Conservation (phyloP, 2,113 vertebrate species). For the Corythornis madagascariensis region DNA sequence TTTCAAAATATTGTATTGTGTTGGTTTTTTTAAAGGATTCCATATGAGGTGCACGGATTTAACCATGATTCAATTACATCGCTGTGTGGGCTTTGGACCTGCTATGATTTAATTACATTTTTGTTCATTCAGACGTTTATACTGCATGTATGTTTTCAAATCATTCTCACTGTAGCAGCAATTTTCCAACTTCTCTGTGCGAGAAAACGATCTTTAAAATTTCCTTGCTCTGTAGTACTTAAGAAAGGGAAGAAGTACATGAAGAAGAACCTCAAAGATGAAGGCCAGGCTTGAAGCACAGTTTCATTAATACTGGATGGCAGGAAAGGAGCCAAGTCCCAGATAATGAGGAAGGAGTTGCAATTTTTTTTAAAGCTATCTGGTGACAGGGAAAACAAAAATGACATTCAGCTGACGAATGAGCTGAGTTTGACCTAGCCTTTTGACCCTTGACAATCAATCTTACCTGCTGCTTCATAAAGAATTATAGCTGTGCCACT, state of each 20-base stretch:
- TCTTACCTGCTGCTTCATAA: slow-evolving; percentile 88
- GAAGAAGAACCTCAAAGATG: slow-evolving; percentile 80
- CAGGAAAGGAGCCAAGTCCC: slow-evolving; percentile 80
- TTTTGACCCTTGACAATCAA: slow-evolving; percentile 97
- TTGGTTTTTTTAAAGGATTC: not conserved
- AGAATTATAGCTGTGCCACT: slow-evolving; percentile 84
- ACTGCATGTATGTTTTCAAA: slow-evolving; percentile 58
- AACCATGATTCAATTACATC: slow-evolving; percentile 37
- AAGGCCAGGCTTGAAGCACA: slow-evolving; percentile 80
- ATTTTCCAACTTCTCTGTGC: slow-evolving; percentile 50
- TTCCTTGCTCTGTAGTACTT: slow-evolving; percentile 51
- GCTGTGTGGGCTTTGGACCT: slow-evolving; percentile 10
- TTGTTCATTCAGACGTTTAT: slow-evolving; percentile 67
- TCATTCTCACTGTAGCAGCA: slow-evolving; percentile 26
- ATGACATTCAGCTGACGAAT: slow-evolving; percentile 94
- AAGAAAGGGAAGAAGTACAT: slow-evolving; percentile 56
- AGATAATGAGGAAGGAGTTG: slow-evolving; percentile 87
- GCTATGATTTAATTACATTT: slow-evolving; percentile 70
- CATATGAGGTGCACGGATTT: slow-evolving; percentile 46
- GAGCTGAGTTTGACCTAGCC: slow-evolving; percentile 90
- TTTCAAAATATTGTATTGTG: slow-evolving; percentile 6
- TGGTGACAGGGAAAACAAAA: slow-evolving; percentile 91
- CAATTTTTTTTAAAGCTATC: slow-evolving; percentile 83
- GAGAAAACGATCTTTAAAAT: slow-evolving; percentile 72
- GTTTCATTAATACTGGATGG: slow-evolving; percentile 86